Evolutionary conservation across 2,797 vertebrate genomes (phyloP).

Genomic region (Alca torda): DNA sequence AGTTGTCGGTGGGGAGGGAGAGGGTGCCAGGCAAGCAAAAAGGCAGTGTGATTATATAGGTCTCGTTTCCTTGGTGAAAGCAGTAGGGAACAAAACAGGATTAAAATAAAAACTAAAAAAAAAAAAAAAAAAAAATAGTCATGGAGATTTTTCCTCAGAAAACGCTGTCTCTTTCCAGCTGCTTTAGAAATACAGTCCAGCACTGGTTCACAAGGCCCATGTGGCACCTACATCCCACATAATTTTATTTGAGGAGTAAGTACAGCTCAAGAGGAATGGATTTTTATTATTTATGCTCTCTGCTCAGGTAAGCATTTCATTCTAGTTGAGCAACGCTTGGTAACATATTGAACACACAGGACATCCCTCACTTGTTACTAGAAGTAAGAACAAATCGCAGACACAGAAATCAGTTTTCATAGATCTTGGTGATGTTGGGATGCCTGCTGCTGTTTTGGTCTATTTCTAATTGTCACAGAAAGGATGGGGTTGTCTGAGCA

Average conservation of each 20-base stretch:
- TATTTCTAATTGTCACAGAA: not conserved
- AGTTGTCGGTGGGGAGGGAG: not conserved
- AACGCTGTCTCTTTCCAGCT: not conserved
- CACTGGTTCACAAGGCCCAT: not conserved
- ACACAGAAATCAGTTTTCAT: not conserved
- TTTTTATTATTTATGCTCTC: not conserved
- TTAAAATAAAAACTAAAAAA: not conserved
- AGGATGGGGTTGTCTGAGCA: not conserved
- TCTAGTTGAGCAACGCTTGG: not conserved
- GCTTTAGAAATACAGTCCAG: not conserved
- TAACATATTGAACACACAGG: not conserved
- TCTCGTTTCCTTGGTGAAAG: slow-evolving; percentile 13
- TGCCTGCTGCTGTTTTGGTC: not conserved
- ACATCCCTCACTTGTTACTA: not conserved
- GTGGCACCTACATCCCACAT: not conserved
- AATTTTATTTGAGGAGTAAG: not conserved
- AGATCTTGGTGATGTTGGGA: not conserved
- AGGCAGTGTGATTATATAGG: not conserved
- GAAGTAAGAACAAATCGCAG: not conserved
- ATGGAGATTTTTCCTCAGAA: not conserved
- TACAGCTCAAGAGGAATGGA: not conserved
- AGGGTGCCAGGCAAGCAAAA: not conserved
- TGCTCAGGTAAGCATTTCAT: not conserved
- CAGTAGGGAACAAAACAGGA: not conserved
- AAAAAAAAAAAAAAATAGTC: not conserved